A percentile compares a stretch with the other conserved stretches of the same genome.
Evolutionary conservation across 2,797 vertebrate genomes (phyloP).

Genomic region (Myotis pilosus): DNA sequence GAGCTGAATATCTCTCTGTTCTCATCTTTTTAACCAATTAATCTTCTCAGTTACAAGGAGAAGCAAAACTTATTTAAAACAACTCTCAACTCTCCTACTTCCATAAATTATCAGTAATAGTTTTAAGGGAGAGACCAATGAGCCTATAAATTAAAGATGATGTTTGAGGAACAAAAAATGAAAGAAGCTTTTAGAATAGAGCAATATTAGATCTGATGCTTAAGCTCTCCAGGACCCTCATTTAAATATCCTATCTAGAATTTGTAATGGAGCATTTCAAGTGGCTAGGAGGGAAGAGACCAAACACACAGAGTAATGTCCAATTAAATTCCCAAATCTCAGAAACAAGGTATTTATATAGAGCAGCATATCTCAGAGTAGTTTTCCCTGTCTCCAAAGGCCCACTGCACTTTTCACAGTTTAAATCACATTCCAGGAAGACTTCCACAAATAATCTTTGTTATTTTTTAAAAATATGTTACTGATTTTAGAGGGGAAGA

Average conservation of each 20-base stretch:
- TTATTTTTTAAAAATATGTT: background rate
- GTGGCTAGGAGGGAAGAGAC: background rate
- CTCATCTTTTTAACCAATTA: conserved; percentile 49
- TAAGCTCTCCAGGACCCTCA: background rate
- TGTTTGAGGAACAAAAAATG: conserved; percentile 43
- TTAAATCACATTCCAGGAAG: conserved; percentile 56
- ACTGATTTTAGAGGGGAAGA: too few species aligned
- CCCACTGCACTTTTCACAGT: conserved; percentile 12
- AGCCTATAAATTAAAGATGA: conserved; percentile 60
- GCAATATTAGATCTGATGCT: conserved; percentile 26
- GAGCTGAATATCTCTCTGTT: conserved; percentile 41
- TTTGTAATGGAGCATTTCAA: conserved; percentile 1
- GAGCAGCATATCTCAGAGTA: background rate
- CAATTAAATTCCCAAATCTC: conserved; percentile 11
- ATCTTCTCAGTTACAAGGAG: conserved; percentile 14
- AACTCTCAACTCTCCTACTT: background rate
- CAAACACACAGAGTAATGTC: conserved; percentile 3
- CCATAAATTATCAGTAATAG: conserved; percentile 50
- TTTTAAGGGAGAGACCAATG: conserved; percentile 39
- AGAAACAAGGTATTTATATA: background rate
- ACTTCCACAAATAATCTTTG: conserved; percentile 21
- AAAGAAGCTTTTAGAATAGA: conserved; percentile 36
- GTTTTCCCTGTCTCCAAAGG: conserved; percentile 20
- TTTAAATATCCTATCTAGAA: conserved; percentile 40
- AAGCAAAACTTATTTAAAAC: conserved; percentile 46